These are phyloP conservation scores for Drosophila quinaria DNA, from an alignment of 2,888 invertebrate species.

Conservation along the genomic window DNA sequence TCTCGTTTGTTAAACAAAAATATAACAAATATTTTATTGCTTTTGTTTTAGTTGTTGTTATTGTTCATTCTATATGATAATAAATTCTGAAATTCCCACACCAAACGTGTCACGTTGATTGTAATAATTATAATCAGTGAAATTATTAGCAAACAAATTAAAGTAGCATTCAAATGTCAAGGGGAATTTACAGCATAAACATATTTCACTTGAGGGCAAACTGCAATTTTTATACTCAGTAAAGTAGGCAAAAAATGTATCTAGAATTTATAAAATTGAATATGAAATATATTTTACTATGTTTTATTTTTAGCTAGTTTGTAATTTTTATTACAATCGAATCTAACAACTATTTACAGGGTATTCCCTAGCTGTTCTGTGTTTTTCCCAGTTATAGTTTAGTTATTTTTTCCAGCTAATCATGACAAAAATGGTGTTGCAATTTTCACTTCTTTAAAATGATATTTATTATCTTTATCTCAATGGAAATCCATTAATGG, in stretches of 20 bases:
- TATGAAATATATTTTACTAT: not conserved
- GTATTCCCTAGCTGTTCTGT: not conserved
- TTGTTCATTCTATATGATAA: slow-evolving; percentile 10
- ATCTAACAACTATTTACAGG: too few species aligned
- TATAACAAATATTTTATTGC: slow-evolving; percentile 24
- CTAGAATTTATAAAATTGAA: not conserved
- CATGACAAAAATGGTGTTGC: slow-evolving; percentile 11
- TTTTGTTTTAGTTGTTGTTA: slow-evolving; percentile 1
- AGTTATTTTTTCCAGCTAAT: slow-evolving; percentile 9
- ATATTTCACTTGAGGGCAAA: not conserved
- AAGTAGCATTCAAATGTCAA: slow-evolving; percentile 33
- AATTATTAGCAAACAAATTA: slow-evolving; percentile 20
- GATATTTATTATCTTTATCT: not conserved
- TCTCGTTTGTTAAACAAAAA: slow-evolving; percentile 4
- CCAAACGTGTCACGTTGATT: slow-evolving; percentile 15
- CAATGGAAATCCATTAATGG: slow-evolving; percentile 37
- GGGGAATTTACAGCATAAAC: slow-evolving; percentile 9
- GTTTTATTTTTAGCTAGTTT: too few species aligned
- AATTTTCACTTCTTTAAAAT: slow-evolving; percentile 30
- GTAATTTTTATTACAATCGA: too few species aligned
- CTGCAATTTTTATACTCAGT: not conserved
- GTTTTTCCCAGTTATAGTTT: not conserved
- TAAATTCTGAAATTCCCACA: slow-evolving; percentile 29
- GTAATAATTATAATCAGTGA: slow-evolving; percentile 8
- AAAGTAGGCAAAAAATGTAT: not conserved